phyloP scores from a whole-genome alignment of 2,113 vertebrate species.

The Trogon surrucura region DNA sequence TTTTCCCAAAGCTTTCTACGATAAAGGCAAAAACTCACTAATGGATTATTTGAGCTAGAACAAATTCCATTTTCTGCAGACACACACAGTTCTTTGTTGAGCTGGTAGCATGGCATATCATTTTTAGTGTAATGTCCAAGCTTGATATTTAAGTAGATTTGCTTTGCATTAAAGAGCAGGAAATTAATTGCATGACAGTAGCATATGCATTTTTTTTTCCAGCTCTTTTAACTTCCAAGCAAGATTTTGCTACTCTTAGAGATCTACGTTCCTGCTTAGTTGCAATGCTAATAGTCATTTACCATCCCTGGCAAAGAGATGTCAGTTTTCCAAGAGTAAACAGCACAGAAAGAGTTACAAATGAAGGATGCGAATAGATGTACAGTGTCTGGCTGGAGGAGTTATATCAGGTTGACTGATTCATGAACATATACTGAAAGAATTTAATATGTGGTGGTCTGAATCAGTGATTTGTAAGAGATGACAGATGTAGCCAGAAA shows the following conservation, averaged over 20 bases:
- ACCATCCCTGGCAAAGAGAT: not conserved
- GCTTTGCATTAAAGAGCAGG: not conserved
- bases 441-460: not conserved
- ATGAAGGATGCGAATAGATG: not conserved
- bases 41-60: not conserved
- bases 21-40: not conserved
- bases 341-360: not conserved
- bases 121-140: not conserved
- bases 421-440: not conserved
- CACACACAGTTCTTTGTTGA: not conserved
- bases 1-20: not conserved
- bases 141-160: not conserved
- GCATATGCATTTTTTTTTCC: not conserved
- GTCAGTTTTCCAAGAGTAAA: not conserved
- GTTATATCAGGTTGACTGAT: slow-evolving; percentile 9
- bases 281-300: not conserved
- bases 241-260: not conserved
- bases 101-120: not conserved
- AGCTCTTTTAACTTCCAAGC: not conserved
- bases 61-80: not conserved
- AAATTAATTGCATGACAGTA: not conserved
- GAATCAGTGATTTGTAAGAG: slow-evolving; percentile 34
- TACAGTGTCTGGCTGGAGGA: not conserved
- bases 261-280: not conserved
- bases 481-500: slow-evolving; percentile 27